These are phyloP conservation scores for Dugesia japonica DNA, from an alignment of 2,888 invertebrate genomes.

Conservation along the genomic window DNA sequence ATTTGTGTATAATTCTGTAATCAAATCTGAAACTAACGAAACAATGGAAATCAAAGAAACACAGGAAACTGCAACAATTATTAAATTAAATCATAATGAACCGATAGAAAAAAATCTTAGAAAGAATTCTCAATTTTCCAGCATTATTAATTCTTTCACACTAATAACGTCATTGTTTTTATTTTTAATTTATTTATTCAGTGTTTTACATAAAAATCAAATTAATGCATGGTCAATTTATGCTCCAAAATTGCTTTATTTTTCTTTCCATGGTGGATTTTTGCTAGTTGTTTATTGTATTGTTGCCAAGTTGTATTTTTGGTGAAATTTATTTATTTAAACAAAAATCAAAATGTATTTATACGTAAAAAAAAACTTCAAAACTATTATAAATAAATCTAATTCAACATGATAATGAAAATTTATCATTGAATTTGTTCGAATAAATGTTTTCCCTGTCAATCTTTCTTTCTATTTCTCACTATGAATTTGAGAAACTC, in stretches of 20 bases:
- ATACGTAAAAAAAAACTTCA: neutral
- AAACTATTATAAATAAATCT: neutral
- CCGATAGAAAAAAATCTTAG: neutral
- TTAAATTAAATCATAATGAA: neutral
- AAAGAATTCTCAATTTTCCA: neutral
- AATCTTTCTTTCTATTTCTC: no score
- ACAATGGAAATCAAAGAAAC: neutral
- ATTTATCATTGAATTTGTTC: neutral
- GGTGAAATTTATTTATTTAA: neutral
- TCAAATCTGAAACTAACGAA: neutral
- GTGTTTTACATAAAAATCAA: neutral
- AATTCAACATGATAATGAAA: neutral
- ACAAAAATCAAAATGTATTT: neutral
- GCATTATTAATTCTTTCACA: neutral
- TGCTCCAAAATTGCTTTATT: neutral
- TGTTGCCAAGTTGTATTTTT: neutral
- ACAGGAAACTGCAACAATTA: neutral
- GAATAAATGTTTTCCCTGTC: neutral
- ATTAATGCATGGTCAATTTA: neutral
- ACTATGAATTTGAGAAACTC: neutral
- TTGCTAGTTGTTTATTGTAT: neutral
- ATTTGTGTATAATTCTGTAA: neutral
- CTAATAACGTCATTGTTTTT: neutral
- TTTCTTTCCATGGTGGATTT: neutral
- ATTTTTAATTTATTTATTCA: neutral